Percentiles rank a stretch among this genome's conserved stretches.
Evolutionary conservation across 2,797 vertebrate species (phyloP).

Genomic region (Rhabdomys pumilio): DNA sequence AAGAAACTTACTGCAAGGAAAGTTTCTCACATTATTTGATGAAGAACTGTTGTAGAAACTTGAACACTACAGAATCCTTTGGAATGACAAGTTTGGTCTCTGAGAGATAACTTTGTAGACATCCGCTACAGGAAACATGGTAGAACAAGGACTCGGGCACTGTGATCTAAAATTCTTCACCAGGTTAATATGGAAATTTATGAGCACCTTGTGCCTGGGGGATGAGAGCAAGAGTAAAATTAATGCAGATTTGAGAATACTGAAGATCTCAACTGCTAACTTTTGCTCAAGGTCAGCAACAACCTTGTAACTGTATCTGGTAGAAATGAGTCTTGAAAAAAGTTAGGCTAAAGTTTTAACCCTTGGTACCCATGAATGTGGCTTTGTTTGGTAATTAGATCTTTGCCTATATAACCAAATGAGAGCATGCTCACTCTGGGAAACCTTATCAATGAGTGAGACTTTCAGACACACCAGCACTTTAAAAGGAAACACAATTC

Average conservation of each 20-base stretch:
- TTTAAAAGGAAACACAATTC: background rate
- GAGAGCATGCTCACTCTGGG: background rate
- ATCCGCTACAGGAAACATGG: background rate
- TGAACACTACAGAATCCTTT: slow-evolving; percentile 19
- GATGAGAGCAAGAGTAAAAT: background rate
- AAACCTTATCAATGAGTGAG: background rate
- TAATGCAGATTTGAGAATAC: background rate
- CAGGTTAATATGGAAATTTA: background rate
- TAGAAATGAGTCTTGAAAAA: background rate
- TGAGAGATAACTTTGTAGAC: background rate
- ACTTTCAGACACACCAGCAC: background rate
- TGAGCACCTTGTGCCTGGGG: background rate
- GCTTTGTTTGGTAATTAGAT: background rate
- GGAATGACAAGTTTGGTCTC: background rate
- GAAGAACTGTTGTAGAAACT: slow-evolving; percentile 56
- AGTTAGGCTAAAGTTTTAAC: background rate
- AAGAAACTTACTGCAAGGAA: slow-evolving; percentile 80
- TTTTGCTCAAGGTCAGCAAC: background rate
- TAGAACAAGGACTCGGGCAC: background rate
- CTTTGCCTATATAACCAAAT: background rate
- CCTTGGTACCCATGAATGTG: background rate
- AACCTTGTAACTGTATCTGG: background rate
- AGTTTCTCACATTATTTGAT: slow-evolving; percentile 71
- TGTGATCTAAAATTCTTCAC: background rate
- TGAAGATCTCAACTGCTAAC: background rate